Percentiles rank a stretch among this genome's conserved stretches.
Evolutionary conservation across 2,888 invertebrate genomes (phyloP).

Genomic region (Limnephilus rhombicus): DNA sequence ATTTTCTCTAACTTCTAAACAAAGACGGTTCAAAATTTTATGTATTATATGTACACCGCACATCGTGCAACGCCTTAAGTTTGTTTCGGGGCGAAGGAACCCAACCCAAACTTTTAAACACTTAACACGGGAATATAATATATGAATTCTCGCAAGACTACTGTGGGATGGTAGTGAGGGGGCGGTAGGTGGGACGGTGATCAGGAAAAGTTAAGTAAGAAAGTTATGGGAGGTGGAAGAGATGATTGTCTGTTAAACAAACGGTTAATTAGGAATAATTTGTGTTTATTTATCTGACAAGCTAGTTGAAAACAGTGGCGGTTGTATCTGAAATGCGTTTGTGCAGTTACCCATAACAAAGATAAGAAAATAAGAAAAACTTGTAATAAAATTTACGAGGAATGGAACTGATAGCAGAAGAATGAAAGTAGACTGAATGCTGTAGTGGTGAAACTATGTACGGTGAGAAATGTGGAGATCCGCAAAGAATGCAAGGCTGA

Average conservation of each 20-base stretch:
- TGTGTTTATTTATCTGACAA: too few species aligned
- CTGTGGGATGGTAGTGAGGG: background rate
- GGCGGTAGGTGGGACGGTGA: background rate
- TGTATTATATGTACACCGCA: slow-evolving; percentile 12
- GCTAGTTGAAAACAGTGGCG: too few species aligned
- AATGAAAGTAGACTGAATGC: too few species aligned
- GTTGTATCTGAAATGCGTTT: too few species aligned
- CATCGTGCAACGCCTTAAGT: background rate
- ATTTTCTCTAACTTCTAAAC: slow-evolving; percentile 22
- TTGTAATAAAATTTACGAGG: too few species aligned
- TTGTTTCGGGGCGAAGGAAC: slow-evolving; percentile 25
- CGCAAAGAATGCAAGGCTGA: too few species aligned
- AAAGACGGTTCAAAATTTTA: slow-evolving; percentile 28
- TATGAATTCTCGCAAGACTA: slow-evolving; percentile 1
- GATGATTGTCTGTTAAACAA: background rate
- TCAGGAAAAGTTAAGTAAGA: background rate
- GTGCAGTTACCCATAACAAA: too few species aligned
- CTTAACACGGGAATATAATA: slow-evolving; percentile 41
- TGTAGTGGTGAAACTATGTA: too few species aligned
- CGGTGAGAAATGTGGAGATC: too few species aligned
- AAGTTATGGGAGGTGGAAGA: background rate
- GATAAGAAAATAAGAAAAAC: too few species aligned
- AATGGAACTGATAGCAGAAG: too few species aligned
- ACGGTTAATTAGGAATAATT: background rate
- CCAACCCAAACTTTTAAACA: slow-evolving; percentile 45